phyloP scores from a whole-genome alignment of 1,140 invertebrate species.

The Temnothorax nylanderi region DNA sequence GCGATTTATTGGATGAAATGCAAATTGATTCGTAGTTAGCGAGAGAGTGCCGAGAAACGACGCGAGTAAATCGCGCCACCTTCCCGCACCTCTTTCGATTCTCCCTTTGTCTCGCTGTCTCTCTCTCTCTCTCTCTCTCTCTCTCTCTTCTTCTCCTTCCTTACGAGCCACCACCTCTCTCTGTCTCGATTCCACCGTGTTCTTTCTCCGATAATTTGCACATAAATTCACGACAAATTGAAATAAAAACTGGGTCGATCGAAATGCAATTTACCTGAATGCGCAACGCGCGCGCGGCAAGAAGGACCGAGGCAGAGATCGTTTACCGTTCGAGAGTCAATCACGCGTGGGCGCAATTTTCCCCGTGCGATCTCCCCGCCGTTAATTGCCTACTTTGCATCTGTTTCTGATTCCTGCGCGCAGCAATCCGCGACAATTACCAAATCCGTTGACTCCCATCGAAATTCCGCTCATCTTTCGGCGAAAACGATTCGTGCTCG shows the following conservation, averaged over 20 bases:
- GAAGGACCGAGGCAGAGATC: slow-evolving; percentile 31
- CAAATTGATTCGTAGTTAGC: slow-evolving; percentile 77
- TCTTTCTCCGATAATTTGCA: slow-evolving; percentile 70
- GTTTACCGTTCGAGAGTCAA: slow-evolving; percentile 61
- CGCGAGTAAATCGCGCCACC: slow-evolving; percentile 65
- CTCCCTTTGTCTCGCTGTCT: neutral
- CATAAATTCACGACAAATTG: slow-evolving; percentile 76
- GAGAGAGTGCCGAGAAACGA: slow-evolving; percentile 56
- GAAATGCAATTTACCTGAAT: slow-evolving; percentile 67
- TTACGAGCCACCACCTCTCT: neutral
- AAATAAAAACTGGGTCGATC: slow-evolving; percentile 76
- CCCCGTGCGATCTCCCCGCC: neutral
- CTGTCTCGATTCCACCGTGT: slow-evolving; percentile 11
- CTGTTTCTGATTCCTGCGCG: slow-evolving; percentile 44
- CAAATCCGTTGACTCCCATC: neutral
- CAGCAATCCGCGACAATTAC: neutral
- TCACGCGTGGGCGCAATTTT: slow-evolving; percentile 7
- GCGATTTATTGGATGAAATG: slow-evolving; percentile 74
- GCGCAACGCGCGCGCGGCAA: slow-evolving; percentile 3
- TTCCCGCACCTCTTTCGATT: neutral
- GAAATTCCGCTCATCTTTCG: neutral
- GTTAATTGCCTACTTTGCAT: slow-evolving; percentile 59
- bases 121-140: neutral
- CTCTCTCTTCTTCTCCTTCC: neutral
- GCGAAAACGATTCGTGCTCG: neutral